Evolutionary conservation across 2,888 invertebrate species (phyloP).

Genomic region (Tenthredo distinguenda): DNA sequence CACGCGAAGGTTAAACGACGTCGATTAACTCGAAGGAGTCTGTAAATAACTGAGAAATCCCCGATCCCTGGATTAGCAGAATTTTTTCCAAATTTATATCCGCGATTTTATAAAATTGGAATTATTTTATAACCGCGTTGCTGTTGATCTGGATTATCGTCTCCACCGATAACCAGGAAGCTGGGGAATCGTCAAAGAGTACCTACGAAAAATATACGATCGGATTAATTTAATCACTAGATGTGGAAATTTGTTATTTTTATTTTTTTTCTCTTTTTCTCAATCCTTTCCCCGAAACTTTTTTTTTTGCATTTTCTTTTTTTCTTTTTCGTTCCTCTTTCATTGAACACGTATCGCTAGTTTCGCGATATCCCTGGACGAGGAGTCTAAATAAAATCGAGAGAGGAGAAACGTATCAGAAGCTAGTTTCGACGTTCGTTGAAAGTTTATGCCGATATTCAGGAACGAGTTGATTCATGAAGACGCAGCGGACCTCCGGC

Average conservation of each 20-base stretch:
- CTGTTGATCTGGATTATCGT: not conserved
- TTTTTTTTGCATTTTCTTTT: not conserved
- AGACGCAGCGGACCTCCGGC: constrained; percentile 77
- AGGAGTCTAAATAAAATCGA: not conserved
- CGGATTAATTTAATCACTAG: not conserved
- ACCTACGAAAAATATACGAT: too few species aligned
- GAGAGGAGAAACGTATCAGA: constrained; percentile 9
- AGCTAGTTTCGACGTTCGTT: constrained; percentile 42
- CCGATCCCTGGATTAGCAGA: not conserved
- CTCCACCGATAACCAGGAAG: not conserved
- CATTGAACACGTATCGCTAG: not conserved
- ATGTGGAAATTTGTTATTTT: not conserved
- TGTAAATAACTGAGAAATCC: constrained; percentile 9
- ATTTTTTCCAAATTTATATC: not conserved
- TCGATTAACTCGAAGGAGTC: constrained; percentile 12
- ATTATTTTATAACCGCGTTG: not conserved
- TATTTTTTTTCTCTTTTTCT: not conserved
- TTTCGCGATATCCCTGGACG: not conserved
- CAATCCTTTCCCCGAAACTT: too few species aligned
- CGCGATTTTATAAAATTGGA: not conserved
- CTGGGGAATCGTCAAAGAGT: not conserved
- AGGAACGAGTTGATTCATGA: constrained; percentile 77
- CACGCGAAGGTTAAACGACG: constrained; percentile 40
- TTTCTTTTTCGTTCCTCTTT: not conserved
- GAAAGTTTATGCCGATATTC: constrained; percentile 76